A percentile compares a stretch with the other conserved stretches of the same genome.
Evolutionary conservation across 2,113 vertebrate species (phyloP).

Genomic region (Platysteira castanea): DNA sequence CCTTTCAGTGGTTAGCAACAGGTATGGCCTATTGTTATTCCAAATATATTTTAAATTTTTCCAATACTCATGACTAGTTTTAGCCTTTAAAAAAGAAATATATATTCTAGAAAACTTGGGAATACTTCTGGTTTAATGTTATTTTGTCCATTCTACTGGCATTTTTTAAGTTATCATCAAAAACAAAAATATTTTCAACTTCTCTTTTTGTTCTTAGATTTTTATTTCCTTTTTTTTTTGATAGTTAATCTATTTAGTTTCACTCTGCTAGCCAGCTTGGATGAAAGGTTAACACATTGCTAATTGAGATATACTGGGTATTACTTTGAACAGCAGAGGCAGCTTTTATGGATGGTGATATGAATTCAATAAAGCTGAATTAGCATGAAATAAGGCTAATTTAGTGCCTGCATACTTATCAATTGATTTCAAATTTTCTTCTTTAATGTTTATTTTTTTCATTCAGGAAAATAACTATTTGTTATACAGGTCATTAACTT

Average conservation of each 20-base stretch:
- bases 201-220: background rate
- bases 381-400: slow-evolving; percentile 55
- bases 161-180: background rate
- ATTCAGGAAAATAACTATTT: slow-evolving; percentile 7
- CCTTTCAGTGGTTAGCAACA: background rate
- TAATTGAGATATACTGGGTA: slow-evolving; percentile 50
- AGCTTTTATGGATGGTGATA: slow-evolving; percentile 33
- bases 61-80: background rate
- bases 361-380: slow-evolving; percentile 49
- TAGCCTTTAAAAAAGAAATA: background rate
- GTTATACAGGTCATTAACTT: background rate
- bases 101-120: background rate
- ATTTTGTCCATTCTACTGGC: background rate
- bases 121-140: background rate
- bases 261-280: background rate
- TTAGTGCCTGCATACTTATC: slow-evolving; percentile 10
- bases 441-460: slow-evolving; percentile 34
- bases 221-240: background rate
- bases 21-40: background rate
- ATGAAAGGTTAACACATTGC: slow-evolving; percentile 44
- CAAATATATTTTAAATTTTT: background rate
- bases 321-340: slow-evolving; percentile 44
- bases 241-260: slow-evolving; percentile 29
- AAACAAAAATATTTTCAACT: background rate
- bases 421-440: slow-evolving; percentile 34